Evolutionary conservation across 2,113 vertebrate species (phyloP).

Genomic region (Xenotilapia longispinis): DNA sequence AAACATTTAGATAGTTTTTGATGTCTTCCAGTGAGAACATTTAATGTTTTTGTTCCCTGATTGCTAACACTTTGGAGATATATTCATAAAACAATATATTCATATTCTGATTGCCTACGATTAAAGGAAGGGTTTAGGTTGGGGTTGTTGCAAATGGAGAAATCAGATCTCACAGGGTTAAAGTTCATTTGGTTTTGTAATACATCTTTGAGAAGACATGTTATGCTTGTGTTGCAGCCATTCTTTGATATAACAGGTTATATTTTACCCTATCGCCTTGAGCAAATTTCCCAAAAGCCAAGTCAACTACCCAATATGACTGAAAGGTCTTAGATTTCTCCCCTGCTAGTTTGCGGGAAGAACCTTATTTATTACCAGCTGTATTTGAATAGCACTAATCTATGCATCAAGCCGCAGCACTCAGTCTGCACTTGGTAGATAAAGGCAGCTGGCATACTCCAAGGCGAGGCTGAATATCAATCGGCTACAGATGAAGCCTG

Average conservation of each 20-base stretch:
- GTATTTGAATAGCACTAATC: conserved; percentile 37
- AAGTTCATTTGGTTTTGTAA: not conserved
- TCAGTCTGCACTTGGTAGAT: conserved; percentile 44
- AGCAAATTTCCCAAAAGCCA: not conserved
- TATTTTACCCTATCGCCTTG: not conserved
- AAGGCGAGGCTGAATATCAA: conserved; percentile 52
- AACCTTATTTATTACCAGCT: conserved; percentile 8
- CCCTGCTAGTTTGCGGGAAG: not conserved
- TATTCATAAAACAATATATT: not conserved
- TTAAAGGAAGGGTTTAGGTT: not conserved
- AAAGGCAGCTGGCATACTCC: conserved; percentile 49
- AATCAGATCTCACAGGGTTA: not conserved
- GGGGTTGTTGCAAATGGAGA: not conserved
- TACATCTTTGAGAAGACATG: not conserved
- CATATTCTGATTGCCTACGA: not conserved
- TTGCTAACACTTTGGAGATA: not conserved
- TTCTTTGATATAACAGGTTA: not conserved
- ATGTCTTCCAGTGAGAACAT: not conserved
- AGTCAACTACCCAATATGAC: not conserved
- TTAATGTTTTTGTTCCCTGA: not conserved
- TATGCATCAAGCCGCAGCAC: conserved; percentile 39
- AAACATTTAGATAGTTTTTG: not conserved
- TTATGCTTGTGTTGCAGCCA: not conserved
- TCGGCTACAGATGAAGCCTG: conserved; percentile 11
- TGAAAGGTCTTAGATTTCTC: not conserved